Evolutionary conservation across 2,797 vertebrate genomes (phyloP).

Genomic region (Lateolabrax maculatus): DNA sequence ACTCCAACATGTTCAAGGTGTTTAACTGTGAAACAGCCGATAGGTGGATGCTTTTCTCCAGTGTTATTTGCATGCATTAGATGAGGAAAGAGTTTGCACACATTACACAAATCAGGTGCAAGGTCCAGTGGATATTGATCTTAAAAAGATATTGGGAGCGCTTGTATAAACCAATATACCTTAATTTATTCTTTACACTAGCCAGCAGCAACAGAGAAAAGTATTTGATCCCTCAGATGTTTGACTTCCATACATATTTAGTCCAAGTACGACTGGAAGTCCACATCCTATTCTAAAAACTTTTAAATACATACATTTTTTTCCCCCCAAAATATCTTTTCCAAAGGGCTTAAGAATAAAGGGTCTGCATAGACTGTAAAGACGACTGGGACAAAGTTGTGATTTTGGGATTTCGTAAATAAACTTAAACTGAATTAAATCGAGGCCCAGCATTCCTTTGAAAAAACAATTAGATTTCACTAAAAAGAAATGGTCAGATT

Average conservation of each 20-base stretch:
- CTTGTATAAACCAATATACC: neutral
- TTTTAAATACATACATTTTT: no score
- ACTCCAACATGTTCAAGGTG: neutral
- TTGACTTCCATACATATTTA: neutral
- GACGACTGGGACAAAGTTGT: neutral
- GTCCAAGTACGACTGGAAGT: neutral
- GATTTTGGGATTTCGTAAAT: neutral
- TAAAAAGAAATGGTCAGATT: neutral
- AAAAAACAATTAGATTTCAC: no score
- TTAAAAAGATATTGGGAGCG: neutral
- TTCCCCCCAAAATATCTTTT: no score
- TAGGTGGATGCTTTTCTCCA: neutral
- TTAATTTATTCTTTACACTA: neutral
- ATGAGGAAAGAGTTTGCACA: neutral
- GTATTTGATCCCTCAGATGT: neutral
- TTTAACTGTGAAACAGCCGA: neutral
- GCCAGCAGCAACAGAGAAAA: neutral
- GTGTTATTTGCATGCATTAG: neutral
- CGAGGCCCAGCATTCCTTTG: neutral
- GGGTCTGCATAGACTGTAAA: neutral
- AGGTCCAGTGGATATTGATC: conserved; percentile 1
- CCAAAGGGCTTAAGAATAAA: neutral
- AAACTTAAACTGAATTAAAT: neutral
- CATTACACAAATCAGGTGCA: neutral
- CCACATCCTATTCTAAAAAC: no score